Percentiles rank a stretch among this genome's conserved stretches.
Evolutionary conservation across 2,797 vertebrate species (phyloP).

Genomic region (Sebastes nivosus): DNA sequence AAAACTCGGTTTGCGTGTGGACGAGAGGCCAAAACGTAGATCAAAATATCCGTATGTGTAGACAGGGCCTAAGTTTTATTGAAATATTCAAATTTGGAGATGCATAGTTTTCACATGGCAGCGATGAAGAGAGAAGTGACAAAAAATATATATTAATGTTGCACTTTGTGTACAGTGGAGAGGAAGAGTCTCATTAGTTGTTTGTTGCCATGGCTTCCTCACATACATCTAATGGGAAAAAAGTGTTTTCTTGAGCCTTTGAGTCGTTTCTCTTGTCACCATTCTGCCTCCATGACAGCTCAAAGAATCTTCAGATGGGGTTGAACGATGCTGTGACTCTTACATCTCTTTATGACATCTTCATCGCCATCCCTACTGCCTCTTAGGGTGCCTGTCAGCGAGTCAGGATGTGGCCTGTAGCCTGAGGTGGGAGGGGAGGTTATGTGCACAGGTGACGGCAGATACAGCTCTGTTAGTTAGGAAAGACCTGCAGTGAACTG

Average conservation of each 20-base stretch:
- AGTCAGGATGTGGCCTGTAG: conserved; percentile 21
- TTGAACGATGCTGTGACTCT: not conserved
- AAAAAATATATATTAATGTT: not conserved
- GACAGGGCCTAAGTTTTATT: not conserved
- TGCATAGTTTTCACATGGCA: not conserved
- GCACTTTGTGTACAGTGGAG: not conserved
- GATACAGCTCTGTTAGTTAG: conserved; percentile 38
- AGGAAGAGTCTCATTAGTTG: not conserved
- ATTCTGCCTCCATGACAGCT: not conserved
- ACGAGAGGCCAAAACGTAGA: too few species aligned
- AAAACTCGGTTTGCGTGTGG: too few species aligned
- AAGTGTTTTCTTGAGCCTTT: not conserved
- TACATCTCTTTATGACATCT: conserved; percentile 9
- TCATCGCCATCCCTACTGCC: not conserved
- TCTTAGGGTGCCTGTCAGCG: conserved; percentile 8
- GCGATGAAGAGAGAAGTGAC: not conserved
- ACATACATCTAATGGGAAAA: not conserved
- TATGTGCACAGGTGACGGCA: conserved; percentile 34
- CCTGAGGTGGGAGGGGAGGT: not conserved
- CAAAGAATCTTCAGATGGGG: not conserved
- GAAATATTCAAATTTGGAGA: not conserved
- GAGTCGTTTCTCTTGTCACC: not conserved
- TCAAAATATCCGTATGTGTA: too few species aligned
- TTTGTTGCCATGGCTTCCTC: not conserved
- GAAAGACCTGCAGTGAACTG: conserved; percentile 26